Evolutionary conservation across 2,888 invertebrate species (phyloP), one percentile per base, ranked within the genome.

Genomic region (Polymixis lichenea): DNA sequence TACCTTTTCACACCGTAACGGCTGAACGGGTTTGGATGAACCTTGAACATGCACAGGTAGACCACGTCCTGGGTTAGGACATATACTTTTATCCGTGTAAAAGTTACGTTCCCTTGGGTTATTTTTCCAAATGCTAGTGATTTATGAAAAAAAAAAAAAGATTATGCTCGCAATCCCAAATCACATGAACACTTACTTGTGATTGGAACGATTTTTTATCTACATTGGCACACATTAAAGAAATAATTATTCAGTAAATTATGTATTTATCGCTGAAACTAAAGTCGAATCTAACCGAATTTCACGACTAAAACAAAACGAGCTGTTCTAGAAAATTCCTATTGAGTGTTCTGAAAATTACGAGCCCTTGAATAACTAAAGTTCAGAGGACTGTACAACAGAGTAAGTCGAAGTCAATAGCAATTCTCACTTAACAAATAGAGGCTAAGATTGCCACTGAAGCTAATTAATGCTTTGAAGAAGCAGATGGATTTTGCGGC

Each of bases 401-500:
- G 25, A 66, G 62, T 84, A 51, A 86, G 75, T 74, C 28, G 49
- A 74, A 86, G 77, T 86, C 86, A 86, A 84, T 80, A 85, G 84
- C 78, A 84, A 82, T 84, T 70, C 77, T 75, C 84, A 89, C 66
- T 87, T 82, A 84, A 86, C 83, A 77, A 89, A 88, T 89, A 88
- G 85, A 85, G 72, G 80, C 77, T 80, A 78, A 88, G 86, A 89
- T 89, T 88, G 88, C 84, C 80, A 78, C 83, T 83, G 82, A 83
- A 84, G 87, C 90, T 91, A 92, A 93, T 93, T 90, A 92, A 92
- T 91, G 90, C 87, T 86, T 83, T 77, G 82, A 66, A 80, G 85
- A 87, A 89, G 82, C 88, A 90, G 91, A 92, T 89, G 89, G 90
- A 92, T 92, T 88, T 86, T 83, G 84, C 70, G 88, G 88, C 87